phyloP scores from a whole-genome alignment of 2,113 vertebrate species.

The Rhinolophus ferrumequinum region DNA sequence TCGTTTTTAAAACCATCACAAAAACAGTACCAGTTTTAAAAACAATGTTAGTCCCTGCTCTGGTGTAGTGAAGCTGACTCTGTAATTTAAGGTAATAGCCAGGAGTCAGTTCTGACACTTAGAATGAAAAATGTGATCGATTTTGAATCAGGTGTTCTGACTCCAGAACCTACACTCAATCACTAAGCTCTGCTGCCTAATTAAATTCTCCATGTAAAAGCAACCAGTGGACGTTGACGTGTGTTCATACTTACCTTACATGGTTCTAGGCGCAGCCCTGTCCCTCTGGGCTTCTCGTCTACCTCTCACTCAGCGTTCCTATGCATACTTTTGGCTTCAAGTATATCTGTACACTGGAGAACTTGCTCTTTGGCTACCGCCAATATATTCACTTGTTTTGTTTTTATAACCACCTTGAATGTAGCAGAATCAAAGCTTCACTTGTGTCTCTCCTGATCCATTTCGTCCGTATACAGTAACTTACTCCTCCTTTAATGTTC shows the following conservation, averaged over 20 bases:
- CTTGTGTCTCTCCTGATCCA: background rate
- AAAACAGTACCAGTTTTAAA: background rate
- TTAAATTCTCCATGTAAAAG: background rate
- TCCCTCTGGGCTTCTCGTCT: background rate
- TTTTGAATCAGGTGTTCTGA: background rate
- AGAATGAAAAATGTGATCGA: background rate
- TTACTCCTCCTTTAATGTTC: background rate
- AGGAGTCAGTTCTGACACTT: background rate
- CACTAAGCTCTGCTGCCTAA: background rate
- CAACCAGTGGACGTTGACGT: too few relatives aligned
- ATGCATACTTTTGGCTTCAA: background rate
- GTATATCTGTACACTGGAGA: background rate
- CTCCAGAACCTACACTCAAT: background rate
- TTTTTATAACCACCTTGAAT: background rate
- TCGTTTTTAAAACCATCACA: background rate
- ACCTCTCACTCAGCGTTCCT: background rate
- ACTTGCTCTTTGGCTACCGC: background rate
- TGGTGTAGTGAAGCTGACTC: background rate
- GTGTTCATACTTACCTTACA: background rate
- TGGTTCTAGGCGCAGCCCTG: background rate
- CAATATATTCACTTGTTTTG: background rate
- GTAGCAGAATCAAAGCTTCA: background rate
- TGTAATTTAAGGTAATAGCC: background rate
- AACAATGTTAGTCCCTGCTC: background rate
- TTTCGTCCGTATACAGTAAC: background rate